Conservation (phyloP, 1,140 invertebrate genomes). For the Steinernema khuongi region DNA sequence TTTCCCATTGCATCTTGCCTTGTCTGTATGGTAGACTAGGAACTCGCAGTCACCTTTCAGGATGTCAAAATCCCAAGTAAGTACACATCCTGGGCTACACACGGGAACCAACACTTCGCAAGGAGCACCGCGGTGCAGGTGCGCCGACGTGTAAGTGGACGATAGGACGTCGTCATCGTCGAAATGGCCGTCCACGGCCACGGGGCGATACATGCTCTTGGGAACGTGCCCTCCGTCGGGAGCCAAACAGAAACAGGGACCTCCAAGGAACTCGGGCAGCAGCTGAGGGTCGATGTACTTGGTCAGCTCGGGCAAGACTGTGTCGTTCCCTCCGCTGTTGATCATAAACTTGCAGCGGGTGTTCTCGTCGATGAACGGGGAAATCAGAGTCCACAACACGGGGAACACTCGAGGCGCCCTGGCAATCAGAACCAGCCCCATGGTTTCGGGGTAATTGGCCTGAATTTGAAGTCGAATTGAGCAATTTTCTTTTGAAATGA, state of each 20-base stretch:
- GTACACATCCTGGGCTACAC: slow-evolving; percentile 76
- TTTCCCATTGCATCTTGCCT: slow-evolving; percentile 59
- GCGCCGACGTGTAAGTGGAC: slow-evolving; percentile 45
- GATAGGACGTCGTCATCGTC: slow-evolving; percentile 63
- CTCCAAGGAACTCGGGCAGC: slow-evolving; percentile 80
- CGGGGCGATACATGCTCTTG: slow-evolving; percentile 77
- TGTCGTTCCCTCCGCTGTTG: slow-evolving; percentile 44
- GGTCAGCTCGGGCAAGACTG: slow-evolving; percentile 62
- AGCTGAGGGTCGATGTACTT: slow-evolving; percentile 80
- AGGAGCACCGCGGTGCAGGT: slow-evolving; percentile 47
- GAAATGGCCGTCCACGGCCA: slow-evolving; percentile 64
- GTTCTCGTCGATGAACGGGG: slow-evolving; percentile 93
- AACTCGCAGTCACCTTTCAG: slow-evolving; percentile 81
- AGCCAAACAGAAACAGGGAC: slow-evolving; percentile 60
- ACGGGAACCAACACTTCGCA: slow-evolving; percentile 68
- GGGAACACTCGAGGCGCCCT: slow-evolving; percentile 85
- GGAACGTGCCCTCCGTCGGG: slow-evolving; percentile 81
- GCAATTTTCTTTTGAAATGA: slow-evolving; percentile 7
- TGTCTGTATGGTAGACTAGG: slow-evolving; percentile 71
- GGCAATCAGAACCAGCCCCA: slow-evolving; percentile 78
- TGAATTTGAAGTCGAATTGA: slow-evolving; percentile 38
- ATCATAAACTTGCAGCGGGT: slow-evolving; percentile 79
- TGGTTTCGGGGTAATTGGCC: slow-evolving; percentile 90
- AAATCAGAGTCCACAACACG: slow-evolving; percentile 90
- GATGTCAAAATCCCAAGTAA: slow-evolving; percentile 96